Percentiles rank a stretch among this genome's conserved stretches.
Evolutionary conservation across 2,797 vertebrate species (phyloP).

Genomic region (Malurus splendens): DNA sequence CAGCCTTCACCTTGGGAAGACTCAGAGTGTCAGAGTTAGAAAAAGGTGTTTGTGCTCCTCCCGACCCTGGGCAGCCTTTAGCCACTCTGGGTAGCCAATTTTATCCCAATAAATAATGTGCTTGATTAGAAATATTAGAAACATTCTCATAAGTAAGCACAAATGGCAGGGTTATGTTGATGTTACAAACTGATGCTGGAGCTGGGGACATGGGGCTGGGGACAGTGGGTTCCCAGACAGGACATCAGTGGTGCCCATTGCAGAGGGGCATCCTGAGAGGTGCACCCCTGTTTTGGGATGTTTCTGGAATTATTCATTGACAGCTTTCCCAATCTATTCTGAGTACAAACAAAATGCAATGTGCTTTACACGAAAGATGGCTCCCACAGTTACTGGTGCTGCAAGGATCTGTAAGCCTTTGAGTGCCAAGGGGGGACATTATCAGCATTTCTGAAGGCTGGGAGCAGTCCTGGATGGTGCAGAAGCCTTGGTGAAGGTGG

Average conservation of each 20-base stretch:
- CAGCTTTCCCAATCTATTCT: background rate
- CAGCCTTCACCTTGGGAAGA: background rate
- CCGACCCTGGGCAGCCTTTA: background rate
- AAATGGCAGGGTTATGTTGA: background rate
- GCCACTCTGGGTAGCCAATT: background rate
- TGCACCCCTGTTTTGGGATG: background rate
- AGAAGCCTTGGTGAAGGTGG: background rate
- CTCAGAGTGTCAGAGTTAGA: background rate
- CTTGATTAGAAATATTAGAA: background rate
- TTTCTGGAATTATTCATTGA: background rate
- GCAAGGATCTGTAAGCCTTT: background rate
- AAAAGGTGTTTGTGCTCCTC: background rate
- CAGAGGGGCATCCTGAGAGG: background rate
- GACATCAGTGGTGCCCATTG: rapidly evolving
- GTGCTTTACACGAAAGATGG: background rate
- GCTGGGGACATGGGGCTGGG: background rate
- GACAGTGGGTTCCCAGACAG: background rate
- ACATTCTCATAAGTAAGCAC: background rate
- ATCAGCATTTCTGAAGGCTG: background rate
- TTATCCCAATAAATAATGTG: background rate
- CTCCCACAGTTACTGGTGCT: background rate
- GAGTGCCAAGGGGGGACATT: background rate
- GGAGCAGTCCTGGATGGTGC: background rate
- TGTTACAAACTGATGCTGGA: background rate
- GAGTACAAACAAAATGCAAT: background rate